Conservation (phyloP, 1,140 invertebrate species). For the Ips typographus region DNA sequence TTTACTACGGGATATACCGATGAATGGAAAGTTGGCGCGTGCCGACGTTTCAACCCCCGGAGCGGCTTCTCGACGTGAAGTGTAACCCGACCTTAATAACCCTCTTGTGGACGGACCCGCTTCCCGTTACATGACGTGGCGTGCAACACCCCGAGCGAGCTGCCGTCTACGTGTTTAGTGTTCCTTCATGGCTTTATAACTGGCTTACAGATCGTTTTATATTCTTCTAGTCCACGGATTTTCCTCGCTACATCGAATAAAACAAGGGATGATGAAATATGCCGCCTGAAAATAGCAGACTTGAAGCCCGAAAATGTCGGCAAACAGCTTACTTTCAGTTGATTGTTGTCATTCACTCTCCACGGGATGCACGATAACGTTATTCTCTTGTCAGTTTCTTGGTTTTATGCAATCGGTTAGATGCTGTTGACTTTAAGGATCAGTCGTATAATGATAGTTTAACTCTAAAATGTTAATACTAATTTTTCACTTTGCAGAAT, state of each 20-base stretch:
- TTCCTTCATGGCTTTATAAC: constrained; percentile 34
- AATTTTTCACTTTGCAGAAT: too few relatives aligned
- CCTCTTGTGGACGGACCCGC: constrained; percentile 32
- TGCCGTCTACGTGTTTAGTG: constrained; percentile 29
- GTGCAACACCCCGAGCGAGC: constrained; percentile 18
- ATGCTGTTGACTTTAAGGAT: too few relatives aligned
- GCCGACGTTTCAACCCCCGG: constrained; percentile 25
- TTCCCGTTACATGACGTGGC: constrained; percentile 18
- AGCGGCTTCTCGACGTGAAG: constrained; percentile 28
- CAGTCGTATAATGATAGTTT: too few relatives aligned
- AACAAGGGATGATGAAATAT: too few relatives aligned
- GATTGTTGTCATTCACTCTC: too few relatives aligned
- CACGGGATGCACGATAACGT: too few relatives aligned
- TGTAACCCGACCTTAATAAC: constrained; percentile 35
- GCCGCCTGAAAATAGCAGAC: too few relatives aligned
- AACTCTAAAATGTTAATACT: too few relatives aligned
- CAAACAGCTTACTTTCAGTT: too few relatives aligned
- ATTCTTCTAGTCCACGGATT: constrained; percentile 8
- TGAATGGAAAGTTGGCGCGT: constrained; percentile 28
- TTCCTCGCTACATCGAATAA: not conserved
- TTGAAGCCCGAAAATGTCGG: too few relatives aligned
- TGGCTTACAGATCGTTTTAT: constrained; percentile 32
- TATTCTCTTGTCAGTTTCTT: too few relatives aligned
- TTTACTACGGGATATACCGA: constrained; percentile 10
- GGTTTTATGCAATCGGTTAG: too few relatives aligned